These are phyloP conservation scores for Poecilia latipinna DNA, from an alignment of 2,113 vertebrate species.

Conservation along the genomic window DNA sequence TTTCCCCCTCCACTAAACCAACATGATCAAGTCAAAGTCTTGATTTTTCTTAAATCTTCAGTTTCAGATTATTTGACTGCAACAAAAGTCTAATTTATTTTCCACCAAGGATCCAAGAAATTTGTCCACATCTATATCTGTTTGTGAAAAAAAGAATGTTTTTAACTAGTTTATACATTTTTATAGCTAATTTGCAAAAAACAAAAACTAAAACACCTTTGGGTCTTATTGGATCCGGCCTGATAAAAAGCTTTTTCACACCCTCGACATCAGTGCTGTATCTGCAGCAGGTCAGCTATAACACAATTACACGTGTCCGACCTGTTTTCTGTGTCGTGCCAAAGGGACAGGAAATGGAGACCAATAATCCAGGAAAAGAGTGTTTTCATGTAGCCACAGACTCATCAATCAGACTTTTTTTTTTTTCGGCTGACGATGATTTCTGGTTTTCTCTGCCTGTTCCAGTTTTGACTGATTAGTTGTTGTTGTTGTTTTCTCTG, in stretches of 20 bases:
- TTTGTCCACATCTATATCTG: background rate
- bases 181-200: background rate
- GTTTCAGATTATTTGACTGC: background rate
- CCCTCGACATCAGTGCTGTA: background rate
- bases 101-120: background rate
- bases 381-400: background rate
- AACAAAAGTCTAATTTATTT: background rate
- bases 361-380: background rate
- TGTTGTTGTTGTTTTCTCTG: background rate
- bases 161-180: background rate
- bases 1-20: background rate
- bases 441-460: background rate
- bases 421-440: background rate
- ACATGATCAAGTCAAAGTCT: background rate
- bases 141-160: background rate
- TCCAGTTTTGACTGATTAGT: background rate
- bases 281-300: background rate
- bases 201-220: background rate
- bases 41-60: background rate
- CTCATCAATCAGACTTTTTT: background rate
- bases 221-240: background rate
- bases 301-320: background rate
- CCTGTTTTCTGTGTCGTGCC: background rate
- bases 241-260: background rate
- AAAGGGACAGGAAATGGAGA: background rate